Percentiles rank a stretch among this genome's conserved stretches.
phyloP scores from a whole-genome alignment of 2,113 vertebrate species.

The Coreoperca whiteheadi region DNA sequence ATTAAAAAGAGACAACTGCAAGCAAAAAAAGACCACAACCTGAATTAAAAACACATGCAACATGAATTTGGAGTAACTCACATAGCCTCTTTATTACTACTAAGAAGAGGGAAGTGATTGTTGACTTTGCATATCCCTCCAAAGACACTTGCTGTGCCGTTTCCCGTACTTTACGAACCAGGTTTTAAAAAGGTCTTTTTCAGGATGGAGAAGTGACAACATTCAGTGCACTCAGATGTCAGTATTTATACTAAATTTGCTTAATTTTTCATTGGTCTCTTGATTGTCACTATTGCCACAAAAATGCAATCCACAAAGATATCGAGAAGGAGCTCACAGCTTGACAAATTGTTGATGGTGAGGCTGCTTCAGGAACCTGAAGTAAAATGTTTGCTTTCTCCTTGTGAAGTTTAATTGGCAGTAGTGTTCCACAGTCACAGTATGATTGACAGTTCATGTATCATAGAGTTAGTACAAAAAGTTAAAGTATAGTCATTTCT shows the following conservation, averaged over 20 bases:
- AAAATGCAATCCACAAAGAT: not conserved
- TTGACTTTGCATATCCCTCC: not conserved
- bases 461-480: not conserved
- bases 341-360: not conserved
- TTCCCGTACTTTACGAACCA: too few relatives aligned
- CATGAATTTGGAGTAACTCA: not conserved
- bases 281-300: not conserved
- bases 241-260: not conserved
- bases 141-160: not conserved
- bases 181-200: not conserved
- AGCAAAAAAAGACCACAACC: not conserved
- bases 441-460: not conserved
- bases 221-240: not conserved
- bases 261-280: not conserved
- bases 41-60: not conserved
- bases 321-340: not conserved
- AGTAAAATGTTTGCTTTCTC: not conserved
- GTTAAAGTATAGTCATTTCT: not conserved
- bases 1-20: not conserved
- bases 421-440: not conserved
- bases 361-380: slow-evolving; percentile 4
- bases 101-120: not conserved
- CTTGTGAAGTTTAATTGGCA: slow-evolving; percentile 18
- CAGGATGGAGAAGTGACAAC: not conserved
- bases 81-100: not conserved